Evolutionary conservation across 2,888 invertebrate genomes (phyloP).

Genomic region (Girardia tigrina): DNA sequence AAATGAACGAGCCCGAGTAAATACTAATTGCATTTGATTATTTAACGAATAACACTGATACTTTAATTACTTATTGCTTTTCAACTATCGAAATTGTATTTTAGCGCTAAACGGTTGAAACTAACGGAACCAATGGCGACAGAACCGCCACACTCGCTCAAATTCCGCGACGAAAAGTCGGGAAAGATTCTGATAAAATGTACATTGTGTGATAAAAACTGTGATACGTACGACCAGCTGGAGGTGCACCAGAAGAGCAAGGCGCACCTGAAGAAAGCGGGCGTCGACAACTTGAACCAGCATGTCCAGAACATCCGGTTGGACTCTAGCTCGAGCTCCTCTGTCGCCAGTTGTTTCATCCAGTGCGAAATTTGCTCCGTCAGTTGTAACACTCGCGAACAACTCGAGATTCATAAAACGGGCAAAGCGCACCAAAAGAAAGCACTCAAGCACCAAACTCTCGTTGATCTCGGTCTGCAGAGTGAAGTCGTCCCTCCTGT

Average conservation of each 20-base stretch:
- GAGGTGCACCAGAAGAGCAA: not conserved
- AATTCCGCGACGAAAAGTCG: too few relatives aligned
- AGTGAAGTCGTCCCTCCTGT: too few relatives aligned
- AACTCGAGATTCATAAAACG: not conserved
- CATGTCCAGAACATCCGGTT: not conserved
- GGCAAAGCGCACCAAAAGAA: slow-evolving; percentile 29
- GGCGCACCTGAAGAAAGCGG: not conserved
- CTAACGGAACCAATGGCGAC: too few relatives aligned
- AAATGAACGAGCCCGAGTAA: too few relatives aligned
- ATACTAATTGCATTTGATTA: too few relatives aligned
- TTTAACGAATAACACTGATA: too few relatives aligned
- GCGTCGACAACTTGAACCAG: not conserved
- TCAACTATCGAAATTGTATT: too few relatives aligned
- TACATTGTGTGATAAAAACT: not conserved
- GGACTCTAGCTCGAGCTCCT: not conserved
- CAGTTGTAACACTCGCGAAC: slow-evolving; percentile 27
- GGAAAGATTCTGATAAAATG: not conserved
- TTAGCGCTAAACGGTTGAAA: too few relatives aligned
- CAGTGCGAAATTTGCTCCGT: slow-evolving; percentile 28
- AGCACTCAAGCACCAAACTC: not conserved
- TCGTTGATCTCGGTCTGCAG: too few relatives aligned
- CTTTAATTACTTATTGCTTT: too few relatives aligned
- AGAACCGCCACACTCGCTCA: too few relatives aligned
- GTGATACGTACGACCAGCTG: not conserved
- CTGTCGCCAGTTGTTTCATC: not conserved